These are phyloP conservation scores for Zeugodacus cucurbitae DNA, from an alignment of 1,140 invertebrate genomes.

Conservation along the genomic window DNA sequence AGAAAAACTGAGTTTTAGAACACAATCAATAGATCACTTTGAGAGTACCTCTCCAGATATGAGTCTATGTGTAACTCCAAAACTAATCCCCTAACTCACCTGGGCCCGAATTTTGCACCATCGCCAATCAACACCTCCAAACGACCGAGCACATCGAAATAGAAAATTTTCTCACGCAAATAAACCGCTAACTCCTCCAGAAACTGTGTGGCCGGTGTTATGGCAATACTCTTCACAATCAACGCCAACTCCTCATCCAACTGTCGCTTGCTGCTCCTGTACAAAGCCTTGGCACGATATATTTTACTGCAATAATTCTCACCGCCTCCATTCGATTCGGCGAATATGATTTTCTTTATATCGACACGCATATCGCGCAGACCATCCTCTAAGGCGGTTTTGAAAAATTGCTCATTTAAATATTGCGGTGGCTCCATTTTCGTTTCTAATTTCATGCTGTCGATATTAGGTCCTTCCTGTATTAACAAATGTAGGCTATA, in stretches of 20 bases:
- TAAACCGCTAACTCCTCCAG: slow-evolving; percentile 61
- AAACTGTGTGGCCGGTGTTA: slow-evolving; percentile 62
- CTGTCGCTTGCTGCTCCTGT: slow-evolving; percentile 57
- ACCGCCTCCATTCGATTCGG: slow-evolving; percentile 55
- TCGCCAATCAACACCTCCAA: slow-evolving; percentile 59
- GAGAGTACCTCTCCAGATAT: too few species aligned
- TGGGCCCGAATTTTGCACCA: slow-evolving; percentile 58
- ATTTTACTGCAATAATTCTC: slow-evolving; percentile 65
- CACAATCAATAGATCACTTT: too few species aligned
- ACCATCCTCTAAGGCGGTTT: slow-evolving; percentile 58
- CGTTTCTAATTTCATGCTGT: slow-evolving; percentile 54
- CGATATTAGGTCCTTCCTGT: background rate
- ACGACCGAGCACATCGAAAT: slow-evolving; percentile 60
- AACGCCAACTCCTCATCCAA: slow-evolving; percentile 58
- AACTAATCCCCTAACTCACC: slow-evolving; percentile 36
- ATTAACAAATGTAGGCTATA: background rate
- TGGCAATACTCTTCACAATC: slow-evolving; percentile 61
- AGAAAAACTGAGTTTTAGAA: too few species aligned
- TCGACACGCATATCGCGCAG: slow-evolving; percentile 57
- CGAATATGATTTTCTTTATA: slow-evolving; percentile 60
- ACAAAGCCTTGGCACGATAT: slow-evolving; percentile 55
- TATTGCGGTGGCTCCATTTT: slow-evolving; percentile 54
- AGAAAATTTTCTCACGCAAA: slow-evolving; percentile 61
- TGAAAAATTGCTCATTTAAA: slow-evolving; percentile 61
- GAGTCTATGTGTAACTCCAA: too few species aligned